phyloP scores from a whole-genome alignment of 2,113 vertebrate species.

The Thomomys bottae region DNA sequence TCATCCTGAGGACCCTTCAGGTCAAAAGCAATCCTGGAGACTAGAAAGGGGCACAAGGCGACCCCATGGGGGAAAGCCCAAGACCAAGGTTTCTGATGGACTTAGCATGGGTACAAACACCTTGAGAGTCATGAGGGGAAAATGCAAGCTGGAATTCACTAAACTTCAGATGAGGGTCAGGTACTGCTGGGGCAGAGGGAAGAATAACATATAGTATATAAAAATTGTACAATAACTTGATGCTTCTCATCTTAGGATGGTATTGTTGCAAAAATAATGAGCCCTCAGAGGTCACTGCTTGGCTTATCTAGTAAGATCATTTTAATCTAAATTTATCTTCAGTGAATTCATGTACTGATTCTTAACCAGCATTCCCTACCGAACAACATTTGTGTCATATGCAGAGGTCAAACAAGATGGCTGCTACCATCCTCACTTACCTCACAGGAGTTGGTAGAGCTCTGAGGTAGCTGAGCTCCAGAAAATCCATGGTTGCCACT shows the following conservation, averaged over 20 bases:
- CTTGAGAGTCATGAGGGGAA: not conserved
- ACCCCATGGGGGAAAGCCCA: not conserved
- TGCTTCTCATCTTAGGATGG: too few relatives aligned
- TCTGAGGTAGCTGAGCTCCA: slow-evolving; percentile 80
- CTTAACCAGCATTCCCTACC: not conserved
- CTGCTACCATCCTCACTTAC: slow-evolving; percentile 48
- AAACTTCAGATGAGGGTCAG: not conserved
- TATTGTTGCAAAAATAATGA: not conserved
- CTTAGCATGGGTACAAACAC: not conserved
- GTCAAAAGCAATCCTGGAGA: not conserved
- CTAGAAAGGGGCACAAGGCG: not conserved
- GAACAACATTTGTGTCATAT: not conserved
- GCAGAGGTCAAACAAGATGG: not conserved
- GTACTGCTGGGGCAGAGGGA: not conserved
- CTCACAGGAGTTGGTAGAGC: slow-evolving; percentile 85
- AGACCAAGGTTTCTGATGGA: not conserved
- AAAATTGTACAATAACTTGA: too few relatives aligned
- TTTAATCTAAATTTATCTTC: not conserved
- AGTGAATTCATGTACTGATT: not conserved
- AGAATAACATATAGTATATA: too few relatives aligned
- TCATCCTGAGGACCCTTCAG: not conserved
- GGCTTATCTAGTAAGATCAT: not conserved
- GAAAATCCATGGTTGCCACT: slow-evolving; percentile 84
- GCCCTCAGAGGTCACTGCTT: not conserved
- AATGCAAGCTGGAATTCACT: not conserved